A percentile compares a stretch with the other conserved stretches of the same genome.
phyloP scores from a whole-genome alignment of 2,888 invertebrate species.

The Scaptodrosophila latifasciaeformis region DNA sequence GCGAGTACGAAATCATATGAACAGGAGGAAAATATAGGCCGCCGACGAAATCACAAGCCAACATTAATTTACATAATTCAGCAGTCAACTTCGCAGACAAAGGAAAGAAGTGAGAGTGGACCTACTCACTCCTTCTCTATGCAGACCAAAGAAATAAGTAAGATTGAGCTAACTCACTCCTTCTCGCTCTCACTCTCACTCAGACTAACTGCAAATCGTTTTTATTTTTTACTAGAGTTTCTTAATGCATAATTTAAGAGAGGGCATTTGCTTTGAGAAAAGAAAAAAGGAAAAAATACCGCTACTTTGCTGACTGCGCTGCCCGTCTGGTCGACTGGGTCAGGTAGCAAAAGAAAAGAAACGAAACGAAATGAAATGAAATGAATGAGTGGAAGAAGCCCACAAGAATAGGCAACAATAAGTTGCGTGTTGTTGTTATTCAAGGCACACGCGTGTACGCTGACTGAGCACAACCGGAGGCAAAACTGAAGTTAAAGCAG shows the following conservation, averaged over 20 bases:
- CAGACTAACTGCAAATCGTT: too few relatives aligned
- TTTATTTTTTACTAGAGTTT: too few relatives aligned
- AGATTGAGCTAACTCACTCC: constrained; percentile 18
- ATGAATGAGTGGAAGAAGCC: constrained; percentile 12
- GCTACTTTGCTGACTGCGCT: too few relatives aligned
- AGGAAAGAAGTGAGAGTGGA: constrained; percentile 3
- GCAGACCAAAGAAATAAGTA: background rate
- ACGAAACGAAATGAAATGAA: constrained; percentile 5
- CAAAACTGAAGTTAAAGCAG: constrained; percentile 9
- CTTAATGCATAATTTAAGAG: constrained; percentile 68
- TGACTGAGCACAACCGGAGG: too few relatives aligned
- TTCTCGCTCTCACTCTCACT: too few relatives aligned
- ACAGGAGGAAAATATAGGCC: too few relatives aligned
- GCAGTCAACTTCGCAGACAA: constrained; percentile 16
- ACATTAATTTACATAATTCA: constrained; percentile 61
- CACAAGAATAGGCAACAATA: constrained; percentile 61
- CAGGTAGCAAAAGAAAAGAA: background rate
- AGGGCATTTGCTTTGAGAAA: constrained; percentile 30
- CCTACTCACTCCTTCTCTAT: constrained; percentile 11
- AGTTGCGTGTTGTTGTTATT: constrained; percentile 63
- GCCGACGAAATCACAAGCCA: constrained; percentile 47
- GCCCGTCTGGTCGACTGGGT: too few relatives aligned
- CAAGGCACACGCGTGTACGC: constrained; percentile 48
- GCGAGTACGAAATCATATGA: too few relatives aligned
- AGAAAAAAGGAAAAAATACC: constrained; percentile 1